phyloP scores from a whole-genome alignment of 2,888 invertebrate species.

The Theodoxus fluviatilis region DNA sequence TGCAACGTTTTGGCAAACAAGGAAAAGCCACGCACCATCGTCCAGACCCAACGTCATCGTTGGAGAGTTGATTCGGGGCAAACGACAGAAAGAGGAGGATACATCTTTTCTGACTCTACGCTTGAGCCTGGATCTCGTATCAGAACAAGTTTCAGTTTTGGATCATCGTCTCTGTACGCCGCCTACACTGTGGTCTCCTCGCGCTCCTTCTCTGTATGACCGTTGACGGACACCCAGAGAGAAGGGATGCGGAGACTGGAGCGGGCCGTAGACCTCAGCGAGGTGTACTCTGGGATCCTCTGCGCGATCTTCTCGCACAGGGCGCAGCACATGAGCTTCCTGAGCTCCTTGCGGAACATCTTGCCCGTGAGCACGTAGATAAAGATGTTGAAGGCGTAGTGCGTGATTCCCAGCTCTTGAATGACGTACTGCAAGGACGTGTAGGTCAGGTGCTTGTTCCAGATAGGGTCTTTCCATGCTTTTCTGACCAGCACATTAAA shows the following conservation, averaged over 20 bases:
- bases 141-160: too few relatives aligned
- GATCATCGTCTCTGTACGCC: too few relatives aligned
- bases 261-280: conserved; percentile 39
- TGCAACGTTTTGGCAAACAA: too few relatives aligned
- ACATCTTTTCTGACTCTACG: too few relatives aligned
- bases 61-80: too few relatives aligned
- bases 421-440: conserved; percentile 45
- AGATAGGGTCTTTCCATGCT: conserved; percentile 39
- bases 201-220: conserved; percentile 25
- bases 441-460: conserved; percentile 53
- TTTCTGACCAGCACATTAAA: conserved; percentile 32
- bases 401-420: conserved; percentile 60
- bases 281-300: conserved; percentile 45
- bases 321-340: conserved; percentile 39
- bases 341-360: conserved; percentile 59
- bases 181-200: conserved; percentile 24
- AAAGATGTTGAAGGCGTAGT: conserved; percentile 63
- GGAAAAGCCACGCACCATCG: too few relatives aligned
- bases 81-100: too few relatives aligned
- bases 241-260: conserved; percentile 35
- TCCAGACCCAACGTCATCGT: too few relatives aligned
- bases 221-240: conserved; percentile 42
- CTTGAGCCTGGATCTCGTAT: too few relatives aligned
- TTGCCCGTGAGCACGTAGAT: conserved; percentile 64
- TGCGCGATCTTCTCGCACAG: conserved; percentile 35